A percentile compares a stretch with the other conserved stretches of the same genome.
Conservation (phyloP, 2,113 vertebrate genomes). For the Tetraodon nigroviridis region DNA sequence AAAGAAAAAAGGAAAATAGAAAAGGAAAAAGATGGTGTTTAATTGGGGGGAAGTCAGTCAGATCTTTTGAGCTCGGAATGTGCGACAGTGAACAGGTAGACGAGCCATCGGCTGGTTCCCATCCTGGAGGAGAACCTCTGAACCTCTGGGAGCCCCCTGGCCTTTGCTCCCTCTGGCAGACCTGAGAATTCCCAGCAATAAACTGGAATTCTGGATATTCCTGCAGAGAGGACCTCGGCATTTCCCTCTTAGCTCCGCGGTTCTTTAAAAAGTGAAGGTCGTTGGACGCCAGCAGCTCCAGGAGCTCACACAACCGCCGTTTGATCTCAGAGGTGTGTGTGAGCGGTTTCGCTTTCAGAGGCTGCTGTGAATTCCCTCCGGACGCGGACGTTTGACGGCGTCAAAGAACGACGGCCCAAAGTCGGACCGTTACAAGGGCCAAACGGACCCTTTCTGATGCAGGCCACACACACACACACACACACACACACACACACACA, state of each 20-base stretch:
- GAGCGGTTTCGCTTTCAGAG: constrained; percentile 51
- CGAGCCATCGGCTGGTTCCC: constrained; percentile 17
- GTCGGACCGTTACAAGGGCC: background rate
- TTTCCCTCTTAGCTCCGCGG: too few relatives aligned
- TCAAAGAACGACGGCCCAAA: background rate
- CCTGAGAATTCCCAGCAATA: constrained; percentile 6
- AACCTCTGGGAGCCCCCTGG: constrained; percentile 17
- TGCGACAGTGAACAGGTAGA: background rate
- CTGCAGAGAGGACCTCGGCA: too few relatives aligned
- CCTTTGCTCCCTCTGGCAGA: constrained; percentile 21
- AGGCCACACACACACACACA: background rate
- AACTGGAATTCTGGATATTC: too few relatives aligned
- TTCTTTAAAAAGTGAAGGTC: too few relatives aligned
- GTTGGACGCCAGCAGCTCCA: too few relatives aligned
- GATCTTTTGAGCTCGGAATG: too few relatives aligned
- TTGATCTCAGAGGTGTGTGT: constrained; percentile 14
- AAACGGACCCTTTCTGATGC: too few relatives aligned
- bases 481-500: background rate
- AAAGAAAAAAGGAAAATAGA: background rate
- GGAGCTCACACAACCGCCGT: too few relatives aligned
- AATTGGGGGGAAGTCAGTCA: background rate
- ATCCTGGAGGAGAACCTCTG: background rate
- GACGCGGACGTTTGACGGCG: constrained; percentile 36
- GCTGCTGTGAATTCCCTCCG: constrained; percentile 62
- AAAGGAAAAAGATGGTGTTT: background rate